Conservation (phyloP, 2,797 vertebrate species). For the Acipenser transmontanus region DNA sequence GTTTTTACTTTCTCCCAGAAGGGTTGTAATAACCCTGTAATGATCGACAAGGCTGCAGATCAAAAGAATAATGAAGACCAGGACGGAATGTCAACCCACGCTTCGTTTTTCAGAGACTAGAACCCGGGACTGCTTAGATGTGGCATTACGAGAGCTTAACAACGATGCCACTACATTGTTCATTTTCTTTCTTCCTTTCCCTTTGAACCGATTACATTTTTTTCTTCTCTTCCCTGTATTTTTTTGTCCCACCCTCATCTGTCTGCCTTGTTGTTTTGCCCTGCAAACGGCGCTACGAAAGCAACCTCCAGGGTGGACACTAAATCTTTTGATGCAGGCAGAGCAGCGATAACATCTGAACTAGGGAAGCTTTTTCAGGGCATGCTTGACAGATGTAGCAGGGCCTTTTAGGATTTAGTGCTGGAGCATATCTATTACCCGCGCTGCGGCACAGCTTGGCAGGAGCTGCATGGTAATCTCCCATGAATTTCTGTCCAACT, state of each 20-base stretch:
- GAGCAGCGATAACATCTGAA: conserved; percentile 96
- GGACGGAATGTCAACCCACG: conserved; percentile 31
- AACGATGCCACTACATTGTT: conserved; percentile 25
- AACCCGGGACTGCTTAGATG: not conserved
- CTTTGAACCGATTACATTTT: conserved; percentile 34
- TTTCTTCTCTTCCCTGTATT: conserved; percentile 30
- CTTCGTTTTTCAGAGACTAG: not conserved
- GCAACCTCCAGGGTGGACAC: conserved; percentile 87
- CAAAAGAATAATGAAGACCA: conserved; percentile 38
- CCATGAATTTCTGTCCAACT: conserved; percentile 71
- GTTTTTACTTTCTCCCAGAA: conserved; percentile 40
- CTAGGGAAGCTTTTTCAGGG: conserved; percentile 88
- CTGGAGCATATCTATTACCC: conserved; percentile 89
- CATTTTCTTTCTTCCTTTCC: conserved; percentile 9
- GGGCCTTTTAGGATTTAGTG: conserved; percentile 93
- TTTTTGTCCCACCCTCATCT: conserved; percentile 48
- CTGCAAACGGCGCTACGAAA: conserved; percentile 78
- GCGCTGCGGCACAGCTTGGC: conserved; percentile 61
- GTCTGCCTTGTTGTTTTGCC: conserved; percentile 87
- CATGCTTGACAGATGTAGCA: conserved; percentile 95
- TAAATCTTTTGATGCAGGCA: conserved; percentile 98
- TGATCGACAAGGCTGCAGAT: conserved; percentile 44
- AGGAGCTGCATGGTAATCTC: conserved; percentile 68
- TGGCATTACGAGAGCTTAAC: conserved; percentile 18
- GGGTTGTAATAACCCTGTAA: conserved; percentile 40